A percentile compares a stretch with the other conserved stretches of the same genome.
Evolutionary conservation across 2,797 vertebrate genomes (phyloP).

Genomic region (Smutsia temminckii): DNA sequence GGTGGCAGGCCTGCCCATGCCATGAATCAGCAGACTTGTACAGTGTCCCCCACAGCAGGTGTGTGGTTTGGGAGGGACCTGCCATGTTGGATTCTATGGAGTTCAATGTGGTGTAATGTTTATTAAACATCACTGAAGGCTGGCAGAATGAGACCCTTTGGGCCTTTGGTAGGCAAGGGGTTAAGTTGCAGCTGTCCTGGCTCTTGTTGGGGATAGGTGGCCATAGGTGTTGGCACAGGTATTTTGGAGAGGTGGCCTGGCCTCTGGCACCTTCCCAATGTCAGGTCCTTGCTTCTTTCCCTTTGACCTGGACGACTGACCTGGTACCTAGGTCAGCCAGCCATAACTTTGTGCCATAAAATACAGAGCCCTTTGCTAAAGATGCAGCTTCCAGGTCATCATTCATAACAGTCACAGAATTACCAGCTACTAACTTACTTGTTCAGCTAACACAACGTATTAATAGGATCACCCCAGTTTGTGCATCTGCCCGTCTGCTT

Average conservation of each 20-base stretch:
- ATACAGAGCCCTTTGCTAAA: not conserved
- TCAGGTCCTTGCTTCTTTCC: not conserved
- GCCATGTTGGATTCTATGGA: not conserved
- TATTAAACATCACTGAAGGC: no score
- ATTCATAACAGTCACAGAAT: not conserved
- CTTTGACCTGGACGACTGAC: not conserved
- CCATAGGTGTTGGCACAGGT: not conserved
- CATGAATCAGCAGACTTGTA: no score
- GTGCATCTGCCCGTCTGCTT: not conserved
- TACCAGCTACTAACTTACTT: rapidly evolving
- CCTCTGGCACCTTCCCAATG: not conserved
- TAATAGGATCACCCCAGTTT: no score
- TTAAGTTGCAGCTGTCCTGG: no score
- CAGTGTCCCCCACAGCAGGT: not conserved
- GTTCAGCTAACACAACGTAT: rapidly evolving
- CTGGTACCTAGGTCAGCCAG: not conserved
- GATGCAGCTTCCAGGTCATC: rapidly evolving
- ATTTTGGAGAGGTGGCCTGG: not conserved
- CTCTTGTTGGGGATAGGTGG: no score
- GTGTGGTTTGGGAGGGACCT: not conserved
- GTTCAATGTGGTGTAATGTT: no score
- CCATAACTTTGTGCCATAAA: not conserved
- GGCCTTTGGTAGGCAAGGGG: not conserved
- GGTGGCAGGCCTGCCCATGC: no score
- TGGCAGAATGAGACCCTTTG: not conserved